phyloP scores from a whole-genome alignment of 2,888 invertebrate genomes.

The Merodon equestris region DNA sequence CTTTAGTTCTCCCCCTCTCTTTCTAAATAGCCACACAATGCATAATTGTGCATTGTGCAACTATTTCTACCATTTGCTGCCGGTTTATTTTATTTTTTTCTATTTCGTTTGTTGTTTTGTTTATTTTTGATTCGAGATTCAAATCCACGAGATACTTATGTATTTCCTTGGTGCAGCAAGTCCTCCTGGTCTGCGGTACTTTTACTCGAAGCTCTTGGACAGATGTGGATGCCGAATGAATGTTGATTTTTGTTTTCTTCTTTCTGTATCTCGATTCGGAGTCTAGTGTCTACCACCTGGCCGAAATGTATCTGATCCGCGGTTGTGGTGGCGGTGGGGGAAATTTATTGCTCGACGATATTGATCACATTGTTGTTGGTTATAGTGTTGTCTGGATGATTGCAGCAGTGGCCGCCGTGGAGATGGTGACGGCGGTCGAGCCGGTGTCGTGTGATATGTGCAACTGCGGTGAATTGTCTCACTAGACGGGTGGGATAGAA shows the following conservation, averaged over 20 bases:
- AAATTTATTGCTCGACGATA: slow-evolving; percentile 62
- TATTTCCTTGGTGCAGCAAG: slow-evolving; percentile 14
- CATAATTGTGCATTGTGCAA: slow-evolving; percentile 65
- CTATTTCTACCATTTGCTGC: slow-evolving; percentile 49
- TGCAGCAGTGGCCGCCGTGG: too few relatives aligned
- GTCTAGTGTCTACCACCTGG: slow-evolving; percentile 50
- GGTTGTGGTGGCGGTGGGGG: slow-evolving; percentile 22
- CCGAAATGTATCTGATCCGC: slow-evolving; percentile 50
- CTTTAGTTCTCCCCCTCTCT: slow-evolving; percentile 38
- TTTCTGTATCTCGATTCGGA: slow-evolving; percentile 26
- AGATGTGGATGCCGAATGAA: slow-evolving; percentile 55
- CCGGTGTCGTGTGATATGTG: slow-evolving; percentile 47
- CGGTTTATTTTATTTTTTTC: too few relatives aligned
- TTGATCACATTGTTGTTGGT: slow-evolving; percentile 46
- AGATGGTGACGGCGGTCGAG: not conserved
- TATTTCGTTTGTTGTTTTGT: too few relatives aligned
- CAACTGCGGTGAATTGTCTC: slow-evolving; percentile 37
- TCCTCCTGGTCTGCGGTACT: slow-evolving; percentile 41
- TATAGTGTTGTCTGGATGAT: slow-evolving; percentile 1
- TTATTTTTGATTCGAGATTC: slow-evolving; percentile 13
- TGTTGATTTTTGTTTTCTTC: slow-evolving; percentile 32
- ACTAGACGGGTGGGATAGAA: too few relatives aligned
- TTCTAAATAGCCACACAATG: slow-evolving; percentile 61
- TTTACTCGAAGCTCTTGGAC: slow-evolving; percentile 54
- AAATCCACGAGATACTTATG: slow-evolving; percentile 42